Percentiles rank a stretch among this genome's conserved stretches.
Conservation (phyloP, 1,140 invertebrate species). For the Drosophila arizonae region DNA sequence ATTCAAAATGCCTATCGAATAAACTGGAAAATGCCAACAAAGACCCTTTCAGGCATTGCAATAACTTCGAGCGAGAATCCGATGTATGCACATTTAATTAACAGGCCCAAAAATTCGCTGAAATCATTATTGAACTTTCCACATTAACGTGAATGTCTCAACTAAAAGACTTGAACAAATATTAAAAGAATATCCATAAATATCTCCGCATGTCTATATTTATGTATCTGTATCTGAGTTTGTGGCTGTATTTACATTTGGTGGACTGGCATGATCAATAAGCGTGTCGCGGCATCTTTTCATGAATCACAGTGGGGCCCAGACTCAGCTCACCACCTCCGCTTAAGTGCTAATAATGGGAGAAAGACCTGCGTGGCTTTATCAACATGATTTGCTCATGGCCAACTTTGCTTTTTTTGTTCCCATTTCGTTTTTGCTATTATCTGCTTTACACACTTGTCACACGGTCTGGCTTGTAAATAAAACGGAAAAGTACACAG, state of each 20-base stretch:
- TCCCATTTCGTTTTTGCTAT: slow-evolving; percentile 8
- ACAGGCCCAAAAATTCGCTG: slow-evolving; percentile 42
- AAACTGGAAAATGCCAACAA: slow-evolving; percentile 25
- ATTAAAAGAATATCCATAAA: slow-evolving; percentile 36
- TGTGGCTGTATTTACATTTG: slow-evolving; percentile 29
- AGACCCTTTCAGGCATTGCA: slow-evolving; percentile 1
- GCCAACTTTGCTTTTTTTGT: slow-evolving; percentile 15
- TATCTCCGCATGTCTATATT: slow-evolving; percentile 22
- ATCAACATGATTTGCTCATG: slow-evolving; percentile 45
- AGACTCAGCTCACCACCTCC: slow-evolving; percentile 19
- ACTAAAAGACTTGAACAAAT: slow-evolving; percentile 29
- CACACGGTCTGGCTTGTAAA: slow-evolving; percentile 63
- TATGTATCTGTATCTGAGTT: slow-evolving; percentile 24
- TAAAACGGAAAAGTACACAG: slow-evolving; percentile 59
- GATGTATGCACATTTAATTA: slow-evolving; percentile 58
- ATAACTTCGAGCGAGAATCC: background rate
- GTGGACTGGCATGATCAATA: slow-evolving; percentile 44
- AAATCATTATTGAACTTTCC: slow-evolving; percentile 41
- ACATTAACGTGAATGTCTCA: slow-evolving; percentile 21
- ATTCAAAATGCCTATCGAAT: no score
- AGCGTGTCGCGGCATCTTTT: slow-evolving; percentile 53
- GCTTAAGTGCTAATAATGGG: slow-evolving; percentile 43
- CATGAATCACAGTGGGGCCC: slow-evolving; percentile 50
- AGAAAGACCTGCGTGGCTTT: slow-evolving; percentile 25
- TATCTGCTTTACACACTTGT: slow-evolving; percentile 41